These are phyloP conservation scores for Synergus umbraculus DNA, from an alignment of 2,888 invertebrate species.

Conservation along the genomic window DNA sequence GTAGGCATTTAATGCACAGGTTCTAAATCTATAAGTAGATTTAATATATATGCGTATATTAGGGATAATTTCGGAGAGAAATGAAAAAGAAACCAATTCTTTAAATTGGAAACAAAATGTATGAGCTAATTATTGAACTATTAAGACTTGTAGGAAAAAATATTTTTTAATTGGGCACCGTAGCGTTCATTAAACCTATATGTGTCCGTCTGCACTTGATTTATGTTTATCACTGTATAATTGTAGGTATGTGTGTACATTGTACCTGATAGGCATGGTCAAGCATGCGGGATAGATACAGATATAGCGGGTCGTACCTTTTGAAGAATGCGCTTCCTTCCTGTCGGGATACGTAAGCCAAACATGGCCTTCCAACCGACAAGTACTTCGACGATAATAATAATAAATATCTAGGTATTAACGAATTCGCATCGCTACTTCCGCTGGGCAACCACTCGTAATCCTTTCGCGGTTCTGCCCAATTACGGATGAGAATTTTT, in stretches of 20 bases:
- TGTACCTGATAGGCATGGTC: constrained; percentile 40
- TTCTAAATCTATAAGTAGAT: neutral
- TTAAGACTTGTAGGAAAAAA: too few species aligned
- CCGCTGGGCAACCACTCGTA: constrained; percentile 35
- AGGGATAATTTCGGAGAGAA: too few species aligned
- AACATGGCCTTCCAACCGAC: constrained; percentile 64
- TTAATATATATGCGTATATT: neutral
- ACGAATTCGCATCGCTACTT: constrained; percentile 37
- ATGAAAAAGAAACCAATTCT: too few species aligned
- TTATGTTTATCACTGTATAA: neutral
- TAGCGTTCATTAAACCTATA: neutral
- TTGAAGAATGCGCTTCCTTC: constrained; percentile 71
- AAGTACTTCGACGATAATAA: constrained; percentile 19
- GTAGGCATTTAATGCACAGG: neutral
- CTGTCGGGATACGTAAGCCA: constrained; percentile 63
- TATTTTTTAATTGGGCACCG: too few species aligned
- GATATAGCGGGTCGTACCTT: constrained; percentile 56
- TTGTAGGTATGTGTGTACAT: neutral
- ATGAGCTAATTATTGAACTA: too few species aligned
- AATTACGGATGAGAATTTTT: neutral
- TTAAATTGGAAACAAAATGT: too few species aligned
- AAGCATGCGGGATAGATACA: constrained; percentile 43
- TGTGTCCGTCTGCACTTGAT: neutral
- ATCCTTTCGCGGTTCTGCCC: neutral
- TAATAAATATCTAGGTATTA: constrained; percentile 25